These are phyloP conservation scores for Pseudonaja textilis DNA, from an alignment of 2,113 vertebrate species.

Conservation along the genomic window DNA sequence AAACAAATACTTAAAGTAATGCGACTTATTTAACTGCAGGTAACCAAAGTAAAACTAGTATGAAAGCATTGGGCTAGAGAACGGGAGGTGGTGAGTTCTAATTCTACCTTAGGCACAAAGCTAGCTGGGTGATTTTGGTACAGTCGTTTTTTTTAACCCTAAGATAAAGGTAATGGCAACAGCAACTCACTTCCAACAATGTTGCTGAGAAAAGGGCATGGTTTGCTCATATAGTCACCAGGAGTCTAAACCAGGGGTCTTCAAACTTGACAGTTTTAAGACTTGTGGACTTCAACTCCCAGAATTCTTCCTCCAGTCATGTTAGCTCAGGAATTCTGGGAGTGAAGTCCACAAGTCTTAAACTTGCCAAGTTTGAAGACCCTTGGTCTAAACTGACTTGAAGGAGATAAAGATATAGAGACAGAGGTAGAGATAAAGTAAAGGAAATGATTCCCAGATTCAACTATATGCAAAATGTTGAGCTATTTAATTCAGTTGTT, in stretches of 20 bases:
- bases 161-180: background rate
- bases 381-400: background rate
- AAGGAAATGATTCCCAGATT: conserved; percentile 29
- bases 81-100: background rate
- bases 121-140: background rate
- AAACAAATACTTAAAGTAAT: conserved; percentile 39
- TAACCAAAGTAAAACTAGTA: background rate
- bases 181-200: background rate
- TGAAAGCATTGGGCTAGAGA: background rate
- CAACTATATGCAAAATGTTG: conserved; percentile 36
- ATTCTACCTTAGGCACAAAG: background rate
- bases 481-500: conserved; percentile 46
- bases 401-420: background rate
- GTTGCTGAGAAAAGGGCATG: background rate
- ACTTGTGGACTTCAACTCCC: no score
- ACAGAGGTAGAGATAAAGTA: background rate
- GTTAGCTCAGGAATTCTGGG: no score
- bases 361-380: no score
- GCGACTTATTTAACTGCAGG: conserved; percentile 24
- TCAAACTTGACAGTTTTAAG: no score
- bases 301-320: no score
- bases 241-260: background rate
- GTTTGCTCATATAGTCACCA: background rate
- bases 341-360: no score
- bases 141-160: background rate